These are phyloP conservation scores for Chaunax sp. DNA, from an alignment of 2,797 vertebrate genomes.

Conservation along the genomic window DNA sequence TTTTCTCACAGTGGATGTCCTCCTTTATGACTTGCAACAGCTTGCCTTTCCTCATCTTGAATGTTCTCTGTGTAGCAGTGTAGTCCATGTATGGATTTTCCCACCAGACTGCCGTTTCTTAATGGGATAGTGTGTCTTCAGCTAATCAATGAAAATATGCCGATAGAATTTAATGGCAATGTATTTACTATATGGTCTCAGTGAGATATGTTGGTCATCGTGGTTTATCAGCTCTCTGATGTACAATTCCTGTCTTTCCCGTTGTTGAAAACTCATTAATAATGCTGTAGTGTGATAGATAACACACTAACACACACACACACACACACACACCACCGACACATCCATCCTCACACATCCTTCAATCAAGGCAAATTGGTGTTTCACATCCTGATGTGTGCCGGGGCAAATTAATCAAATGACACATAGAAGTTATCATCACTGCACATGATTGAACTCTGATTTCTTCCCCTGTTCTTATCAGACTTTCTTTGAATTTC, in stretches of 20 bases:
- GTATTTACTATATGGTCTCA: conserved; percentile 33
- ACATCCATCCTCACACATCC: conserved; percentile 20
- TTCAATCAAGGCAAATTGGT: conserved; percentile 28
- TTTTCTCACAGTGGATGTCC: conserved; percentile 35
- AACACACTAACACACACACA: conserved; percentile 36
- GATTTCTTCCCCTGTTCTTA: conserved; percentile 18
- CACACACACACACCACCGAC: conserved; percentile 13
- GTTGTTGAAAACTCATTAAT: conserved; percentile 55
- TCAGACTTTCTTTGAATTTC: conserved; percentile 44
- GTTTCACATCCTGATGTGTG: conserved; percentile 39
- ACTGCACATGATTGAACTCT: conserved; percentile 37
- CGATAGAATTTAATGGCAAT: conserved; percentile 49
- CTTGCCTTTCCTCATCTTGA: conserved; percentile 33
- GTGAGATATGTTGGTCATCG: conserved; percentile 59
- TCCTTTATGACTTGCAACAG: conserved; percentile 49
- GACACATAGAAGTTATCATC: conserved; percentile 30
- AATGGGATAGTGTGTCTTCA: conserved; percentile 37
- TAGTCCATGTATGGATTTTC: conserved; percentile 12
- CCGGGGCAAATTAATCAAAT: conserved; percentile 50
- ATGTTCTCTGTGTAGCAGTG: conserved; percentile 21
- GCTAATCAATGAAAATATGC: conserved; percentile 59
- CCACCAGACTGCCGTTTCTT: conserved; percentile 23
- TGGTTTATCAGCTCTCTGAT: conserved; percentile 50
- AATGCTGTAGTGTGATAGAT: conserved; percentile 58
- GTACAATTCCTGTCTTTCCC: conserved; percentile 44